Evolutionary conservation across 2,888 invertebrate species (phyloP), one percentile per base, ranked within the genome.

Genomic region (Cyclophora albipunctata): DNA sequence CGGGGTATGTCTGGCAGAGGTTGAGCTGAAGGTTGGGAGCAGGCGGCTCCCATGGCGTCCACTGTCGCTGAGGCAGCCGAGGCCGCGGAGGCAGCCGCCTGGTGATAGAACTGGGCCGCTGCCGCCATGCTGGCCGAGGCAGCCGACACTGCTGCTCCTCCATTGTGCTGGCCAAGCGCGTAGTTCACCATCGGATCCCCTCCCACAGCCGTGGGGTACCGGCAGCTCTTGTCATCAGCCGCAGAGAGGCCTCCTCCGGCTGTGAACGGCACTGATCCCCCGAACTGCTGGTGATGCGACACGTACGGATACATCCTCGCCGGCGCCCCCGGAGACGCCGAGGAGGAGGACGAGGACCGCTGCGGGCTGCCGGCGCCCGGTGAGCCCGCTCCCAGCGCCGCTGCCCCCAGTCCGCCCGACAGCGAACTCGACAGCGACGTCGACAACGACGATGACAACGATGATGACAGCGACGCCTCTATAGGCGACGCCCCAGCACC

Each of bases 291-390:
- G 75, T 93, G 93, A 70, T 94, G 94, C 67, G 95, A 94, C 72
- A 96, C 96, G 91, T 96, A 96, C 3, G 96, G 96, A 84, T 96
- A 96, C 96, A 96, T 96, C 90, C 96, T 94, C 72, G 93, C 91
- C 62, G 93, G 92, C 71, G 92, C 93, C 52, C 93, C 93, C 60
- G 93, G 92, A 62, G 93, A 93, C 66, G 92, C 92, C 71, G 92
- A 92, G 60, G 93, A 92, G 51, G 92, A 88, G 42, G 87, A 87
- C 2, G 87, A 87, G 73, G 91, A 91, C 69, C 91, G 89, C 85
- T 91, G 92, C 88, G 91, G 91, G 77, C 91, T 91, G 60, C 89
- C 90, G 55, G 90, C 90, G 52, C 89, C 90, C 53, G 90, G 90
- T 61, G 90, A 90, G 71, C 90, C 90, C 59, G 90, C 90, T 61